A percentile compares a stretch with the other conserved stretches of the same genome.
phyloP scores from a whole-genome alignment of 2,888 invertebrate species.

The Drosophila mimetica region DNA sequence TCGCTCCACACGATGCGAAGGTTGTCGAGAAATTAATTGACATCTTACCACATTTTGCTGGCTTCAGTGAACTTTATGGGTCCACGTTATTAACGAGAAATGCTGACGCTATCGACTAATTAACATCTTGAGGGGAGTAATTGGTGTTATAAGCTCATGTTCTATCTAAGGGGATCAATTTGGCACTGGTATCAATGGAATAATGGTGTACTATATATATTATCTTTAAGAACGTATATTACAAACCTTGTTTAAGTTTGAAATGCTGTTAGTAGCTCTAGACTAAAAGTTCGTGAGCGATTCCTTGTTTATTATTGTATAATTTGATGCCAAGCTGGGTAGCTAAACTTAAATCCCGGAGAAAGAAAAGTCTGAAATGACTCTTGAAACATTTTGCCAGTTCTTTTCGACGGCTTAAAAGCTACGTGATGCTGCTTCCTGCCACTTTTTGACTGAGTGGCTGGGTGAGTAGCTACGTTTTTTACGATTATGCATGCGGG shows the following conservation, averaged over 20 bases:
- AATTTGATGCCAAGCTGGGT: background rate
- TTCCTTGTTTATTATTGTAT: too few relatives aligned
- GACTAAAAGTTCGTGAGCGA: too few relatives aligned
- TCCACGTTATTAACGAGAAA: conserved; percentile 11
- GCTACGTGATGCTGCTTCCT: conserved; percentile 20
- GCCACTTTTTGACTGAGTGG: conserved; percentile 11
- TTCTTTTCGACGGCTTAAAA: conserved; percentile 1
- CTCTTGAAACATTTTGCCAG: background rate
- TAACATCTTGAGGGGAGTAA: conserved; percentile 7
- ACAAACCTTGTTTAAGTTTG: background rate
- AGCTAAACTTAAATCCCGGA: background rate
- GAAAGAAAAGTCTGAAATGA: background rate
- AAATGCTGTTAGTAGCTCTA: background rate
- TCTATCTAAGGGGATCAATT: background rate
- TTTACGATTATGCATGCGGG: conserved; percentile 28
- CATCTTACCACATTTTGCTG: conserved; percentile 35
- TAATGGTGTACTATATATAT: too few relatives aligned
- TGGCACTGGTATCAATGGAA: background rate
- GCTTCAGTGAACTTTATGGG: conserved; percentile 16
- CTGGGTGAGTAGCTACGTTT: conserved; percentile 7
- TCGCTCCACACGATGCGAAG: conserved; percentile 12
- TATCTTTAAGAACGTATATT: too few relatives aligned
- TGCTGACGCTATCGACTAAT: conserved; percentile 29
- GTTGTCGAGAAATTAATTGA: conserved; percentile 33
- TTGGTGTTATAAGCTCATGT: background rate